Evolutionary conservation across 2,888 invertebrate genomes (phyloP).

Genomic region (Prenolepis imparis): DNA sequence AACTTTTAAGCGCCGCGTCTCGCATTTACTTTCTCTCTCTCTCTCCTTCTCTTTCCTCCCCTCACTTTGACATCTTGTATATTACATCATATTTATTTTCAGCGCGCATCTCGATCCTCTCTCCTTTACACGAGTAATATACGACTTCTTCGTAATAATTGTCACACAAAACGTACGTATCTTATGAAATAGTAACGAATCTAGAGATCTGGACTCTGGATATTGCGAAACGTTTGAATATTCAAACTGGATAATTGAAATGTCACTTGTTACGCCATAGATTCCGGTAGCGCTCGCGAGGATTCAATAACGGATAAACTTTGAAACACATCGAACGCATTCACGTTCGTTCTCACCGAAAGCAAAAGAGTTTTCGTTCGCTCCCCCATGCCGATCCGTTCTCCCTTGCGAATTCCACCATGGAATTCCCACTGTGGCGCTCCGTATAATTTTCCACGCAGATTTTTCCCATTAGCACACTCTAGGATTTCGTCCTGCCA

Average conservation of each 20-base stretch:
- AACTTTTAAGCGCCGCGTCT: conserved; percentile 17
- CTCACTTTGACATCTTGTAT: neutral
- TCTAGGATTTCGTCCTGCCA: conserved; percentile 48
- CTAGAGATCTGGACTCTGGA: neutral
- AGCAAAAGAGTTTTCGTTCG: conserved; percentile 37
- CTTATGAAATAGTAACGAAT: neutral
- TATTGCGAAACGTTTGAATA: neutral
- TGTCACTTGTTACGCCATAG: conserved; percentile 20
- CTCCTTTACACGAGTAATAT: neutral
- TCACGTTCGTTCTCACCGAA: conserved; percentile 27
- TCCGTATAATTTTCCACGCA: conserved; percentile 25
- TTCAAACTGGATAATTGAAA: conserved; percentile 15
- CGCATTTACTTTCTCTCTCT: neutral
- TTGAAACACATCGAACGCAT: conserved; percentile 28
- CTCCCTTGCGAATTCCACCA: conserved; percentile 10
- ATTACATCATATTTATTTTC: conserved; percentile 13
- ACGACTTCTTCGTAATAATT: neutral
- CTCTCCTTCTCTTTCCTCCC: neutral
- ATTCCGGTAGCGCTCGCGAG: conserved; percentile 18
- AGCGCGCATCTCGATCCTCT: neutral
- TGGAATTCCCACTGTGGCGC: conserved; percentile 10
- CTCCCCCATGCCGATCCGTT: conserved; percentile 1
- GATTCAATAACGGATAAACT: conserved; percentile 36
- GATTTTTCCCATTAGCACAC: conserved; percentile 45
- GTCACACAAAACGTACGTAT: neutral